Conservation (phyloP, 2,888 invertebrate genomes). For the Caenorhabditis drosophilae region DNA sequence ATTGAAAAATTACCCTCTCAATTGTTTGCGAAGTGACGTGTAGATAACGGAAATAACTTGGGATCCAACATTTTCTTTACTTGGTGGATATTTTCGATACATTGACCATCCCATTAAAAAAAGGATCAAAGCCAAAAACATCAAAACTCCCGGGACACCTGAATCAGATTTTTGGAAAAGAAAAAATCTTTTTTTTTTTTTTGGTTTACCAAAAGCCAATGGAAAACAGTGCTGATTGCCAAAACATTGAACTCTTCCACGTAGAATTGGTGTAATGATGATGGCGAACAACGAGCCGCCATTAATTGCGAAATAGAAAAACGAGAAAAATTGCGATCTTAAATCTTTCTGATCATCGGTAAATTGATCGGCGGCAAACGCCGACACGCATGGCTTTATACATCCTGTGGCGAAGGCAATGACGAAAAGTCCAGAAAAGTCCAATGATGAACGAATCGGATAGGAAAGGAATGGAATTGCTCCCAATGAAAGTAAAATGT, state of each 20-base stretch:
- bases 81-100: slow-evolving; percentile 57
- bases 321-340: slow-evolving; percentile 85
- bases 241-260: slow-evolving; percentile 64
- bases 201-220: slow-evolving; percentile 71
- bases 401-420: slow-evolving; percentile 91
- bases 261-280: slow-evolving; percentile 64
- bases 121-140: slow-evolving; percentile 63
- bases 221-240: slow-evolving; percentile 67
- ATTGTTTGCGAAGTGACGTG: slow-evolving; percentile 24
- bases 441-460: slow-evolving; percentile 45
- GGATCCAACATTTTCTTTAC: slow-evolving; percentile 56
- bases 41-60: slow-evolving; percentile 44
- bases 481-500: slow-evolving; percentile 70
- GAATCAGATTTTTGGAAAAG: neutral
- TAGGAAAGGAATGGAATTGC: slow-evolving; percentile 69
- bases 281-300: slow-evolving; percentile 74
- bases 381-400: slow-evolving; percentile 92
- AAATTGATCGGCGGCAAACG: slow-evolving; percentile 87
- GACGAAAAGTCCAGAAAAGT: slow-evolving; percentile 76
- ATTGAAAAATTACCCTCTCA: slow-evolving; percentile 16
- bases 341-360: slow-evolving; percentile 76
- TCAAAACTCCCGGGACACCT: slow-evolving; percentile 65
- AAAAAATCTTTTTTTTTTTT: slow-evolving; percentile 1
- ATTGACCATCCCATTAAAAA: slow-evolving; percentile 62
- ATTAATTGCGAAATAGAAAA: slow-evolving; percentile 94